Base-by-base conservation (phyloP, 2,888 invertebrate species). In the Drosophila nigricruria region DNA sequence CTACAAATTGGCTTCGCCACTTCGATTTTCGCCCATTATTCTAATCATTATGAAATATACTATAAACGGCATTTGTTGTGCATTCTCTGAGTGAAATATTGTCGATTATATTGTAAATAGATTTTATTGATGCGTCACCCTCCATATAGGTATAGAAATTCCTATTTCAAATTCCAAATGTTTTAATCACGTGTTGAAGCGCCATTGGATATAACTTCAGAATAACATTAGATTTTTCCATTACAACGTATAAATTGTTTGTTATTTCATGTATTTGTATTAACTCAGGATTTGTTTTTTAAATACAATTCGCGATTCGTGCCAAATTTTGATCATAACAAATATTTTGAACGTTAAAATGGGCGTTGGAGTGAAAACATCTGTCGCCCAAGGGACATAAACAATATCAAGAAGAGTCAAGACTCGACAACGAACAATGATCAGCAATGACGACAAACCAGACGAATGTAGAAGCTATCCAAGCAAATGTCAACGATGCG, bases 321-420 rank as follows among this genome's bases (percentile, higher is more conserved):
- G 27, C 30, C 6, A 53, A 75, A 58, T 61, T 58, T 6, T 23
- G 30, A 56, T 30, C 32, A 25, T 36, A 34, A 27, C 16, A 47
- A 61, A 50, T 65, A 38, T 16, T 42, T 59, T 25, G 62, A 30
- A 53, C 34, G 50, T 45, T 47, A 81, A 79, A 79, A 88, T 88
- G 86, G 85, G 66, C 54, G 49, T 61, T 81, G 74, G 52, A 50
- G 42, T 61, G 40, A 49, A 52, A 49, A 52, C 54, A 52, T 6
- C 50, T 53, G 56, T 54, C 38, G 58, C 58, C 62, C 45, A 77
- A 49, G 67, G 84, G 85, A 77, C 74, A 69, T 72, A 70, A 30
- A 49, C 25, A 52, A 42, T n/a, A 36, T 25, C 16, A 45, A 47
- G 16, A 52, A 52, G 38, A 14, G 32, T 25, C 16, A 45, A 47